Percentiles rank a stretch among this genome's conserved stretches.
phyloP scores from a whole-genome alignment of 2,797 vertebrate genomes.

The Lepus townsendii region DNA sequence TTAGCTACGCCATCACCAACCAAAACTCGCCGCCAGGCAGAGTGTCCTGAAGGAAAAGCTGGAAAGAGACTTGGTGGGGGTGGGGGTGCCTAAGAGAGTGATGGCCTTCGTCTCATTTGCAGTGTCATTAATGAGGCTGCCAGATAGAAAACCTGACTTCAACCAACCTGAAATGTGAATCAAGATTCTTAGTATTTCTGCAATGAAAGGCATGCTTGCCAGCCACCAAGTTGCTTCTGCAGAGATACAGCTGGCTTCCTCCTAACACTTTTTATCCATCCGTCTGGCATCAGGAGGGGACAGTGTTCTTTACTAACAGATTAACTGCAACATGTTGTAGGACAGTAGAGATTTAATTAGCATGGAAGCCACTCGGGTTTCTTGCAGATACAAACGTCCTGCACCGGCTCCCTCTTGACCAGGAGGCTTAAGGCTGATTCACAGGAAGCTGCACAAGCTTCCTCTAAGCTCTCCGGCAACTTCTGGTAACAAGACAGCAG shows the following conservation, averaged over 20 bases:
- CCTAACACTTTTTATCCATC: not conserved
- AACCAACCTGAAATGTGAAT: not conserved
- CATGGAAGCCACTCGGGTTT: not conserved
- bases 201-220: not conserved
- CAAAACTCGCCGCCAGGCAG: conserved; percentile 38
- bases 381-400: not conserved
- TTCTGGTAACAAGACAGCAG: not conserved
- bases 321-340: not conserved
- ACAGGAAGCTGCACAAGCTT: not conserved
- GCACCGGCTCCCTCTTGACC: not conserved
- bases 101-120: not conserved
- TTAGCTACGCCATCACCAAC: conserved; percentile 76
- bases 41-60: conserved; percentile 27
- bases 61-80: not conserved
- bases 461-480: not conserved
- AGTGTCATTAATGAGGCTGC: not conserved
- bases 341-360: not conserved
- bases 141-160: not conserved
- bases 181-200: not conserved
- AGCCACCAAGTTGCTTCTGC: not conserved
- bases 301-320: not conserved
- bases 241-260: conserved; percentile 2
- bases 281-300: not conserved
- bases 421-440: not conserved
- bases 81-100: not conserved